Base-by-base conservation (phyloP, 2,888 invertebrate genomes). In the Meiosimyza platycephala region DNA sequence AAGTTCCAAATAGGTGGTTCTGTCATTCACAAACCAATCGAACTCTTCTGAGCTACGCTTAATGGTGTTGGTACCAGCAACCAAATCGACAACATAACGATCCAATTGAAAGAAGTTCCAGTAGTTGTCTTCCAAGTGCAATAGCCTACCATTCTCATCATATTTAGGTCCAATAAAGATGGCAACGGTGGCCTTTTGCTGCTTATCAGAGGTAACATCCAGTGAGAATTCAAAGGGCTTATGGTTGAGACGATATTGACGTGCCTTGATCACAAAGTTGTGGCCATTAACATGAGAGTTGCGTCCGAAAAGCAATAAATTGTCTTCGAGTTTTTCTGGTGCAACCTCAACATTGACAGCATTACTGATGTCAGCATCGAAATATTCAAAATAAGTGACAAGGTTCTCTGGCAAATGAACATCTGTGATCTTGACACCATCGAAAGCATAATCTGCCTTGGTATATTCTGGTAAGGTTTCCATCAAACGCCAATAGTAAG, bases 141-240 rank as follows among this genome's bases (percentile, higher is more conserved):
- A 79, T 40, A 89, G 82, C 57, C 89, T 89, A 62, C 90, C 90
- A 54, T 89, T 82, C 73, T 90, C 84, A 80, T 93, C 91, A 80
- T 89, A 89, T 83, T 93, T 92, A 1, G 93, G 93, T 82, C 92
- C 93, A 76, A 93, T 86, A 89, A 91, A 93, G 0, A 93, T 87
- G 78, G 92, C 91, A 6, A 93, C 90, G 6, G 92, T 88, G 70
- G 90, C 90, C 75, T 90, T 89, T 33, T 88, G 89, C 15, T 88
- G 84, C 80, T 91, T 90, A 81, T 91, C 90, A 18, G 92, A 90
- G 63, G 86, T 81, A 3, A 92, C 86, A 66, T 90, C 90, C 64
- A 92, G 71, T 47, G 89, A 89, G 73, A 91, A 88, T 78, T 88
- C 90, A 88, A 92, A 93, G 33, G 90, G 90, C 71, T 91, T 88